Conservation (phyloP, 1,140 invertebrate species). For the Habropoda laboriosa region DNA sequence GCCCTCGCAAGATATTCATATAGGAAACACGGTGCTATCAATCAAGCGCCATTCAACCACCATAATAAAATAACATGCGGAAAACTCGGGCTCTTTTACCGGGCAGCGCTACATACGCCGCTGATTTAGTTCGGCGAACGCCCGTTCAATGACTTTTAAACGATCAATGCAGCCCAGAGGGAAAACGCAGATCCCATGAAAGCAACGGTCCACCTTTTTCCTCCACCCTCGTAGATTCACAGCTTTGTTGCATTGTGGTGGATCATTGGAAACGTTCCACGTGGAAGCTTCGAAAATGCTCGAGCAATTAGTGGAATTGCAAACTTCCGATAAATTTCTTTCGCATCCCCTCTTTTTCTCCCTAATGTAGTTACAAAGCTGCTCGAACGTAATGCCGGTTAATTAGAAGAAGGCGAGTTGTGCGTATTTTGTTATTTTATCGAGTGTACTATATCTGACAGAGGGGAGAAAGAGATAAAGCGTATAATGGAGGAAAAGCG, state of each 20-base stretch:
- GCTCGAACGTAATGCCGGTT: too few species aligned
- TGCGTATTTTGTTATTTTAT: too few species aligned
- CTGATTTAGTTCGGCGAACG: conserved; percentile 57
- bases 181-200: conserved; percentile 21
- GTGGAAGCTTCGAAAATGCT: background rate
- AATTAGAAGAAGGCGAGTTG: too few species aligned
- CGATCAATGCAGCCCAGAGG: conserved; percentile 45
- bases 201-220: background rate
- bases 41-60: conserved; percentile 68
- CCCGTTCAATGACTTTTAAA: conserved; percentile 64
- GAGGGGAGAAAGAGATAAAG: too few species aligned
- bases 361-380: too few species aligned
- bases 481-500: background rate
- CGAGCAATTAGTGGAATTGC: too few species aligned
- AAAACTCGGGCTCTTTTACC: conserved; percentile 17
- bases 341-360: too few species aligned
- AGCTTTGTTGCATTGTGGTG: background rate
- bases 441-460: too few species aligned
- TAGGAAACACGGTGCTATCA: conserved; percentile 63
- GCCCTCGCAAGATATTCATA: conserved; percentile 51
- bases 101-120: conserved; percentile 30
- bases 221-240: background rate
- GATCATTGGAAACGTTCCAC: background rate
- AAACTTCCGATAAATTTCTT: too few species aligned
- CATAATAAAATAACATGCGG: conserved; percentile 63